Base-by-base conservation (phyloP, 2,888 invertebrate genomes). In the Bembecia ichneumoniformis region DNA sequence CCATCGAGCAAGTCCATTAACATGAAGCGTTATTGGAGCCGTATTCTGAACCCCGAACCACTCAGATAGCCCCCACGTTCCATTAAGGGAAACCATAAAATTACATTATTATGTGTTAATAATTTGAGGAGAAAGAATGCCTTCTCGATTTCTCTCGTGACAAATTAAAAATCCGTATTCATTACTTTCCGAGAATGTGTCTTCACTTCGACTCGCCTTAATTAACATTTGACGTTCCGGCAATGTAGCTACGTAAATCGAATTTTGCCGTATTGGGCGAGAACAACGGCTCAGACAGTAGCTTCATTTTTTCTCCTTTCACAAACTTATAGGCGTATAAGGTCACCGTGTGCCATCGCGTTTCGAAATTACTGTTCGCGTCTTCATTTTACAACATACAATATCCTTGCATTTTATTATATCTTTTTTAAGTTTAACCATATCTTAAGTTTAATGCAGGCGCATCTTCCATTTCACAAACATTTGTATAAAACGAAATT, bases 61-160 rank as follows among this genome's bases (percentile, higher is more conserved):
- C 69, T 71, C 66, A 65, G 77, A 83, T 80, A 76, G 76, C 82
- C 76, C 72, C 70, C 56, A 66, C 68, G 74, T 82, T 82, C 81
- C 83, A 84, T 86, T 84, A 86, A 82, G 81, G 82, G 81, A 74
- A 80, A 72, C 72, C 77, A 82, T 87, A 86, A 86, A 87, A 80
- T 81, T 74, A 77, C 81, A 81, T 83, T 83, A 87, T 86, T 84
- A 87, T 83, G 84, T 87, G 86, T 86, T 83, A 84, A 84, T 84
- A 86, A 82, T 82, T 84, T 80, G 71, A 7, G 72, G 79, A 71
- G 68, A 78, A 80, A 76, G 69, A 78, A 75, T 60, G 64, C 62
- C 65, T 68, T 67, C 65, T 66, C 56, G 55, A 60, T 66, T 65
- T 60, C 59, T 59, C 55, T 63, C 52, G 58, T 68, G 70, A 76